Evolutionary conservation across 2,113 vertebrate genomes (phyloP).

Genomic region (Passer domesticus): DNA sequence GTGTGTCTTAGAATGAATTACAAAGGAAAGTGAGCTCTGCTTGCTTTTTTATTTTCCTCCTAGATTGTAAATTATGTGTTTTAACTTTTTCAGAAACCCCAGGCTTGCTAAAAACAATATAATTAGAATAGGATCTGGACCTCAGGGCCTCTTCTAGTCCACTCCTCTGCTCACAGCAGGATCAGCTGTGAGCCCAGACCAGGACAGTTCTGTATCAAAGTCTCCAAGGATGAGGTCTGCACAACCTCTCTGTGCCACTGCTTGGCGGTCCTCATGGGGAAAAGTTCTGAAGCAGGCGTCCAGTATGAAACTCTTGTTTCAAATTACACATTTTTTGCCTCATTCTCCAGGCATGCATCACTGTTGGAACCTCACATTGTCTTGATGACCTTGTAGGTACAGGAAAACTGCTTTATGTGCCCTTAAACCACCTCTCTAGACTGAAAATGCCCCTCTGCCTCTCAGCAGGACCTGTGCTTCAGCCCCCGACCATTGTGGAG

Average conservation of each 20-base stretch:
- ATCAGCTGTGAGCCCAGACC: neutral
- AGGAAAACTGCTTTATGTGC: neutral
- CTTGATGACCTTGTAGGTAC: neutral
- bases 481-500: rapidly evolving
- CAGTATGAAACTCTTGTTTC: neutral
- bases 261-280: neutral
- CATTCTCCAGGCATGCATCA: neutral
- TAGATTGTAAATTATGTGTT: neutral
- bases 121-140: neutral
- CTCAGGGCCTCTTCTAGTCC: neutral
- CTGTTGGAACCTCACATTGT: neutral
- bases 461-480: neutral
- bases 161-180: neutral
- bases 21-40: neutral
- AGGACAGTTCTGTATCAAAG: neutral
- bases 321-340: neutral
- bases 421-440: neutral
- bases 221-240: neutral
- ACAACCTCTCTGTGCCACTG: neutral
- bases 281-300: neutral
- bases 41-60: neutral
- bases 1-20: neutral
- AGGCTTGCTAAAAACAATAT: neutral
- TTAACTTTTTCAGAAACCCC: neutral
- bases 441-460: neutral